A percentile compares a stretch with the other conserved stretches of the same genome.
Evolutionary conservation across 2,888 invertebrate genomes (phyloP).

Genomic region (Ichneumoninae sp.): DNA sequence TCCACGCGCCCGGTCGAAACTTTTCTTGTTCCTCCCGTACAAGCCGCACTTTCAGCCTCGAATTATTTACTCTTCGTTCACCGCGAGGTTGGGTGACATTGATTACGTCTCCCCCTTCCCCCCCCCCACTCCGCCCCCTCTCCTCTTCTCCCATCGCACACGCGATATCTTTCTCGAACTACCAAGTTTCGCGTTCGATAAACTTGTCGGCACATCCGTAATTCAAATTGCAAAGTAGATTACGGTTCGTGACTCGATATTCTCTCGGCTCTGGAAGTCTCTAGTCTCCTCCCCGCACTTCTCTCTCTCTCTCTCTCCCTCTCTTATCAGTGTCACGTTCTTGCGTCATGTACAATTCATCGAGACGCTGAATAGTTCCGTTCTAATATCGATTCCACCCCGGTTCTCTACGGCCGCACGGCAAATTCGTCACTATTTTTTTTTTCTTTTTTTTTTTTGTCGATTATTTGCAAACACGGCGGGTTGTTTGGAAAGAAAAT

Average conservation of each 20-base stretch:
- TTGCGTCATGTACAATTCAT: constrained; percentile 65
- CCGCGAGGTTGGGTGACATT: constrained; percentile 60
- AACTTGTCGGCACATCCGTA: constrained; percentile 65
- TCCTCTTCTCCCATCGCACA: constrained; percentile 32
- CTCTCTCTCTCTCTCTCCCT: background rate
- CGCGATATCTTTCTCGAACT: constrained; percentile 64
- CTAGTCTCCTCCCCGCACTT: constrained; percentile 45
- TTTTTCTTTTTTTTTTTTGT: constrained; percentile 67
- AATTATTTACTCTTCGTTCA: constrained; percentile 66
- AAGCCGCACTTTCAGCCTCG: constrained; percentile 61
- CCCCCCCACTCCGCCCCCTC: background rate
- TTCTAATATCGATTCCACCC: constrained; percentile 51
- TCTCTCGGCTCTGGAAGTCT: constrained; percentile 38
- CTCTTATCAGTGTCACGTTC: constrained; percentile 26
- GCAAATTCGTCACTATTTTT: constrained; percentile 73
- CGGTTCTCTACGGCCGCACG: constrained; percentile 66
- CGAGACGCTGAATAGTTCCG: constrained; percentile 60
- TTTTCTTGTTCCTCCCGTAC: constrained; percentile 51
- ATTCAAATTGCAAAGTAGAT: constrained; percentile 68
- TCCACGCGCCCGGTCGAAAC: constrained; percentile 46
- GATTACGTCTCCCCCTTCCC: constrained; percentile 57
- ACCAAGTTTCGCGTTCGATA: constrained; percentile 66
- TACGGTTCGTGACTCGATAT: constrained; percentile 66
- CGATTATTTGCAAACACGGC: constrained; percentile 31
- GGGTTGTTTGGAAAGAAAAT: constrained; percentile 18